Evolutionary conservation across 2,113 vertebrate species (phyloP).

Genomic region (Shinisaurus crocodilurus): DNA sequence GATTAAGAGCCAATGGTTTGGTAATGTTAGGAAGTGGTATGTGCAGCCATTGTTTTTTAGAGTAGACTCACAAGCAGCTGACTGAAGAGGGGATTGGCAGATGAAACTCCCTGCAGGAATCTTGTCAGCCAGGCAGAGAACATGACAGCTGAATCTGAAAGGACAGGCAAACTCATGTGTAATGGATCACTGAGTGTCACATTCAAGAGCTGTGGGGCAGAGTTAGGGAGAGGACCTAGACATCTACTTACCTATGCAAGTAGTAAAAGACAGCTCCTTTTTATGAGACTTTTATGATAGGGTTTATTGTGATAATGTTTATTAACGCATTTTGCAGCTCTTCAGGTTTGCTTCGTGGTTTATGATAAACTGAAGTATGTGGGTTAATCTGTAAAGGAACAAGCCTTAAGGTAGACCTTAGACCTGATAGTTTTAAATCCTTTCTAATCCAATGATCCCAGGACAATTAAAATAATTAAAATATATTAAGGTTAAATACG

Average conservation of each 20-base stretch:
- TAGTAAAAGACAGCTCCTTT: background rate
- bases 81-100: background rate
- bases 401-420: background rate
- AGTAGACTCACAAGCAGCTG: background rate
- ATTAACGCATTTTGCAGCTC: background rate
- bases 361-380: background rate
- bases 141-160: background rate
- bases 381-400: background rate
- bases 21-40: background rate
- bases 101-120: background rate
- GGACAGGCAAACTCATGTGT: background rate
- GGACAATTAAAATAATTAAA: background rate
- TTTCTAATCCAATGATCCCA: background rate
- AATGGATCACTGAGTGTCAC: background rate
- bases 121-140: background rate
- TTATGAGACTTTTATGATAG: background rate
- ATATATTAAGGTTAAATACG: background rate
- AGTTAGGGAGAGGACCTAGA: background rate
- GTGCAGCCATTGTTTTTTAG: background rate
- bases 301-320: background rate
- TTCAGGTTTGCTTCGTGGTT: background rate
- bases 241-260: background rate
- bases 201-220: background rate
- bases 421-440: background rate
- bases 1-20: background rate